phyloP scores from a whole-genome alignment of 1,140 invertebrate species.

The Cherax destructor region DNA sequence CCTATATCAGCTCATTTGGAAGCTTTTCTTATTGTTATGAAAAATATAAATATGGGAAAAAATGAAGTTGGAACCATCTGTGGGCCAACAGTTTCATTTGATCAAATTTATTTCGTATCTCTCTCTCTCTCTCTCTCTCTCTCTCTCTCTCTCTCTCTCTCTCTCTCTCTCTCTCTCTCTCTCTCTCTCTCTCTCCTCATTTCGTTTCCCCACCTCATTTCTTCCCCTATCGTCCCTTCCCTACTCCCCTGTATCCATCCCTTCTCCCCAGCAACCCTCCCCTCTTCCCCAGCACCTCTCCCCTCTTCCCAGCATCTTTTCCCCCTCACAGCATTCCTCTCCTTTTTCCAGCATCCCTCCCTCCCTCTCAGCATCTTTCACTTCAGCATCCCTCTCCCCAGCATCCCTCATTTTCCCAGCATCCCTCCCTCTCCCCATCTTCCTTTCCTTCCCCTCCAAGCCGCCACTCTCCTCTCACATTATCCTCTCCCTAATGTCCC shows the following conservation, averaged over 20 bases:
- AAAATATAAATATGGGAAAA: too few relatives aligned
- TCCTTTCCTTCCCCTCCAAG: neutral
- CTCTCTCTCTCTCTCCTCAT: neutral
- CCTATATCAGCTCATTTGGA: too few relatives aligned
- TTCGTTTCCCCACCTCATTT: neutral
- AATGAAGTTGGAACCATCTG: too few relatives aligned
- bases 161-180: too few relatives aligned
- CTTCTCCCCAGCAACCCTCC: neutral
- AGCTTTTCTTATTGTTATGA: too few relatives aligned
- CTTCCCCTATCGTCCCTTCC: neutral
- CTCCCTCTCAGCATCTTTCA: neutral
- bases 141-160: too few relatives aligned
- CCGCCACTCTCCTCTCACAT: neutral
- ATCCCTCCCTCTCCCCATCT: neutral
- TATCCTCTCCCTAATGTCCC: slow-evolving; percentile 11
- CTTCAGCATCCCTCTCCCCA: neutral
- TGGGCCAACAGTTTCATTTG: too few relatives aligned
- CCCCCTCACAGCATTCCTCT: neutral
- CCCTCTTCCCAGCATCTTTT: neutral
- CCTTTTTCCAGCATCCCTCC: neutral
- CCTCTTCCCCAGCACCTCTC: neutral
- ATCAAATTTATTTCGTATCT: too few relatives aligned
- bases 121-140: too few relatives aligned
- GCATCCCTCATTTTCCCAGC: neutral
- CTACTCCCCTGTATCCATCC: neutral